Conservation (phyloP, 1,140 invertebrate genomes). For the Tetragonula clypearis region DNA sequence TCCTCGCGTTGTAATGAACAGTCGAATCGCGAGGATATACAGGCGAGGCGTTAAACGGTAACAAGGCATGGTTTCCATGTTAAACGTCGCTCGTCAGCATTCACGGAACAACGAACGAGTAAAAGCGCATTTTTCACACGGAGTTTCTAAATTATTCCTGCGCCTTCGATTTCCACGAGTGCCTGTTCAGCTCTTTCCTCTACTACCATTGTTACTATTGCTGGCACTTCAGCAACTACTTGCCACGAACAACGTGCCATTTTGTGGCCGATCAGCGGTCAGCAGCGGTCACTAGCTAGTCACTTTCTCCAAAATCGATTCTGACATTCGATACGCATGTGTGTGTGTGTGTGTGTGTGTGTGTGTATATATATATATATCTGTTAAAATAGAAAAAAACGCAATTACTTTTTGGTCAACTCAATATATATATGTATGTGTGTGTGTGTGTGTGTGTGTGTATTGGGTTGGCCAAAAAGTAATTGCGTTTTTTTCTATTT, state of each 20-base stretch:
- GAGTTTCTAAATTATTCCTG: neutral
- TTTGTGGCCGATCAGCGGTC: neutral
- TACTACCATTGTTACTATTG: neutral
- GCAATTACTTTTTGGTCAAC: too few species aligned
- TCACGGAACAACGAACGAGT: neutral
- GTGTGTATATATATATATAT: too few species aligned
- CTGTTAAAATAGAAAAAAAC: too few species aligned
- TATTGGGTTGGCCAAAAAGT: neutral
- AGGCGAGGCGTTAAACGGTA: neutral
- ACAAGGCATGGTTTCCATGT: neutral
- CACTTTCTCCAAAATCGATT: neutral
- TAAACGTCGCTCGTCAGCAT: neutral
- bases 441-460: too few species aligned
- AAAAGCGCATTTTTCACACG: slow-evolving; percentile 2
- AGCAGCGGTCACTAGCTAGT: neutral
- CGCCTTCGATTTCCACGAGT: neutral
- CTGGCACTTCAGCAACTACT: neutral
- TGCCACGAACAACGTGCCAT: neutral
- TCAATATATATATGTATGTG: too few species aligned
- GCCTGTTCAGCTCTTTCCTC: neutral
- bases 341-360: too few species aligned
- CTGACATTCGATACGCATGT: neutral
- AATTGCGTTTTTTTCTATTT: too few species aligned
- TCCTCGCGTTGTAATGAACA: neutral
- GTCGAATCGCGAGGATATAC: neutral